These are phyloP conservation scores for Lepidochitona cinerea DNA, from an alignment of 2,888 invertebrate genomes.

Conservation along the genomic window DNA sequence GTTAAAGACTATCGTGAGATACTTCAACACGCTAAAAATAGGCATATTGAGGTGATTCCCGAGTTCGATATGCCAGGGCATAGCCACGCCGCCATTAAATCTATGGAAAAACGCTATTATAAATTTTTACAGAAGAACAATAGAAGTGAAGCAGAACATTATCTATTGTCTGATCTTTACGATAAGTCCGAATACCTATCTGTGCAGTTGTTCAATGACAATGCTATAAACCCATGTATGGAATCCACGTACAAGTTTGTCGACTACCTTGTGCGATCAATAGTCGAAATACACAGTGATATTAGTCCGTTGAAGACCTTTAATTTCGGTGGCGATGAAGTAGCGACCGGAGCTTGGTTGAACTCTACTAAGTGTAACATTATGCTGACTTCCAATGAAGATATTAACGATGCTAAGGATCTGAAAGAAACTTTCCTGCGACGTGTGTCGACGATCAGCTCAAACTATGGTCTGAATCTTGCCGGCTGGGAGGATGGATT, in stretches of 20 bases:
- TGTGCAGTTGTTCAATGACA: constrained; percentile 51
- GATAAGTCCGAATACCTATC: constrained; percentile 43
- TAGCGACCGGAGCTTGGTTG: constrained; percentile 55
- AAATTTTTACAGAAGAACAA: background rate
- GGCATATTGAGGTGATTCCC: constrained; percentile 58
- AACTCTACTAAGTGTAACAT: constrained; percentile 52
- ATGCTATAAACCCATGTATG: constrained; percentile 56
- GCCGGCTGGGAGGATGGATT: constrained; percentile 61
- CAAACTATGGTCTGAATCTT: constrained; percentile 32
- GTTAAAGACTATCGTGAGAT: constrained; percentile 48
- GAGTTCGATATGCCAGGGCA: constrained; percentile 64
- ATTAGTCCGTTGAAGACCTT: constrained; percentile 51
- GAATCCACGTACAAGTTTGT: constrained; percentile 55
- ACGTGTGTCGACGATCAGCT: constrained; percentile 33
- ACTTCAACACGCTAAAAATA: constrained; percentile 38
- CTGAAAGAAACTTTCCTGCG: constrained; percentile 42
- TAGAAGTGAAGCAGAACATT: background rate
- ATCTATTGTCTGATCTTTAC: constrained; percentile 16
- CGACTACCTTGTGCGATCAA: constrained; percentile 41
- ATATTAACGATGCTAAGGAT: constrained; percentile 14
- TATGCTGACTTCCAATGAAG: constrained; percentile 20
- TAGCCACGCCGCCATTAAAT: constrained; percentile 33
- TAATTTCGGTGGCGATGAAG: constrained; percentile 68
- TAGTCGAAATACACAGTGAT: constrained; percentile 44
- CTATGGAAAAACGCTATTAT: constrained; percentile 11